Base-by-base conservation (phyloP, 2,888 invertebrate species). In the Parelbella ahira region DNA sequence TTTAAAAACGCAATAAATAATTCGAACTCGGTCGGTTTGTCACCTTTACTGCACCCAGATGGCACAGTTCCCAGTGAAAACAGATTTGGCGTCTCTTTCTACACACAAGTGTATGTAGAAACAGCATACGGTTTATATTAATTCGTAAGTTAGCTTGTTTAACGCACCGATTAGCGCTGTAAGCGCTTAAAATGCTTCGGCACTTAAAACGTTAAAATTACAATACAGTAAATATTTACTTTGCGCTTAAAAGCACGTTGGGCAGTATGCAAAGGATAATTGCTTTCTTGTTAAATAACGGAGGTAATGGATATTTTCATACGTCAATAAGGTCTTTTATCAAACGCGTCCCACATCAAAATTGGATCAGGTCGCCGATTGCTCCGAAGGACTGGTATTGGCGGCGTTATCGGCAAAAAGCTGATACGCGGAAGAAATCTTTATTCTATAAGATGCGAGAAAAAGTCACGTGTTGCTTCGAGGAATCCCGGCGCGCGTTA, bases 401-500 rank as follows among this genome's bases (percentile, higher is more conserved):
- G 54, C 53, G 53, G 44, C 43, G 47, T 49, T 57, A 53, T 60
- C 48, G 47, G 56, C 56, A 78, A 74, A 72, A 74, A 72, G 58
- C 54, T 49, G 43, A 56, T 73, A 77, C 71, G 54, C 80, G 81
- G 81, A 82, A 84, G 71, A 68, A 51, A 66, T 68, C 63, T 65
- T 50, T 66, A 53, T 69, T 72, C 71, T 66, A 67, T 56, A 74
- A 68, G 66, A 63, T 60, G 55, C 54, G 56, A 73, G 63, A 78
- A 75, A 76, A 74, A 79, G 60, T 60, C 53, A 65, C 65, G 75
- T 77, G 74, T 76, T 68, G 62, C 68, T 84, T 78, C 82, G 71
- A 79, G 76, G 82, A 80, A 83, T 60, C 59, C 66, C 62, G 66
- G 59, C 63, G 66, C 64, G 64, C 68, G 61, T 56, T 70, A 69